phyloP scores from a whole-genome alignment of 2,113 vertebrate species.

The Psilopogon haemacephalus region DNA sequence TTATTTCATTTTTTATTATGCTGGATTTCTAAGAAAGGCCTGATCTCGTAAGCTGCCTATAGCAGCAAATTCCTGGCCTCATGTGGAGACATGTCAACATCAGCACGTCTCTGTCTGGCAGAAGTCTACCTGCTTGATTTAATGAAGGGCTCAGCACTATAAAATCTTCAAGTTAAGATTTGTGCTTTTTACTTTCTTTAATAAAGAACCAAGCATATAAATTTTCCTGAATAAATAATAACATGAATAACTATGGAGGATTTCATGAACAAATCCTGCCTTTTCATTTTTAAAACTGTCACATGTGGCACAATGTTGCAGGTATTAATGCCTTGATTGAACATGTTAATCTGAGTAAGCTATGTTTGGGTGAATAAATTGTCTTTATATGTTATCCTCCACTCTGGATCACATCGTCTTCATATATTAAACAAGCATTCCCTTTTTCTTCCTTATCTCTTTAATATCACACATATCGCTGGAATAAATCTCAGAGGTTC shows the following conservation, averaged over 20 bases:
- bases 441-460: neutral
- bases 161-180: neutral
- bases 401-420: neutral
- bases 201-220: neutral
- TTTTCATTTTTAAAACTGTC: neutral
- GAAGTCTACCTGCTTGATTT: neutral
- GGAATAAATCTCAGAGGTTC: slow-evolving; percentile 32
- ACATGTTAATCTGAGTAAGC: neutral
- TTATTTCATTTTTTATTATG: neutral
- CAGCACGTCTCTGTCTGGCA: neutral
- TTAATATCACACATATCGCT: neutral
- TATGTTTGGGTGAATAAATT: neutral
- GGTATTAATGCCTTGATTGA: neutral
- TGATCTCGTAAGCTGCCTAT: neutral
- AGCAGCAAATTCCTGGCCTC: neutral
- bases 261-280: neutral
- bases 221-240: slow-evolving; percentile 2
- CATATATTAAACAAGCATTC: neutral
- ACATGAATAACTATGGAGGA: neutral
- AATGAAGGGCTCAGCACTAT: neutral
- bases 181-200: neutral
- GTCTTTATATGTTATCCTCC: neutral
- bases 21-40: neutral
- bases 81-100: neutral
- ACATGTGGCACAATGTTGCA: neutral